phyloP scores from a whole-genome alignment of 1,140 invertebrate genomes.

The Parapsyche elsis region DNA sequence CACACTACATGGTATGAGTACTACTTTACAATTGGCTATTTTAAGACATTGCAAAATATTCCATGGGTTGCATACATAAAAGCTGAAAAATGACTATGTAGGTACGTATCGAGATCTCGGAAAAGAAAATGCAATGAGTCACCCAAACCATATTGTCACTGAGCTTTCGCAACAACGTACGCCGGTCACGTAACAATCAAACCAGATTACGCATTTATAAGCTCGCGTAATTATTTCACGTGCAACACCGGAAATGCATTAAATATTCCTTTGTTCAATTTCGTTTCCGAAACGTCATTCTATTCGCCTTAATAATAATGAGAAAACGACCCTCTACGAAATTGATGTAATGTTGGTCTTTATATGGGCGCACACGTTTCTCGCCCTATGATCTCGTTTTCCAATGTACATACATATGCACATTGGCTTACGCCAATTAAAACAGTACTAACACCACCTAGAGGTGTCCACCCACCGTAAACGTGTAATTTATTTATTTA shows the following conservation, averaged over 20 bases:
- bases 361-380: no score
- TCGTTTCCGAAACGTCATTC: no score
- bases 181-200: constrained; percentile 4
- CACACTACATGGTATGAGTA: neutral
- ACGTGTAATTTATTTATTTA: constrained; percentile 43
- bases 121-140: constrained; percentile 13
- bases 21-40: neutral
- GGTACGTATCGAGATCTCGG: neutral
- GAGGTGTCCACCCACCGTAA: constrained; percentile 45
- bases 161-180: neutral
- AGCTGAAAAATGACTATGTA: neutral
- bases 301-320: no score
- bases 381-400: no score
- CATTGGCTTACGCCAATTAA: constrained; percentile 41
- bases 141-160: neutral
- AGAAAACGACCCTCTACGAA: no score
- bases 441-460: constrained; percentile 20
- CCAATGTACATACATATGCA: no score
- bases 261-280: no score
- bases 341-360: no score
- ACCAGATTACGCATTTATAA: constrained; percentile 1
- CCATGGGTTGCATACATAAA: neutral
- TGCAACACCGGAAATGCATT: no score
- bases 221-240: neutral
- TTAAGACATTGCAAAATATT: no score